These are phyloP conservation scores for Acanthurus lineatus DNA, from an alignment of 2,797 vertebrate species.

Conservation along the genomic window DNA sequence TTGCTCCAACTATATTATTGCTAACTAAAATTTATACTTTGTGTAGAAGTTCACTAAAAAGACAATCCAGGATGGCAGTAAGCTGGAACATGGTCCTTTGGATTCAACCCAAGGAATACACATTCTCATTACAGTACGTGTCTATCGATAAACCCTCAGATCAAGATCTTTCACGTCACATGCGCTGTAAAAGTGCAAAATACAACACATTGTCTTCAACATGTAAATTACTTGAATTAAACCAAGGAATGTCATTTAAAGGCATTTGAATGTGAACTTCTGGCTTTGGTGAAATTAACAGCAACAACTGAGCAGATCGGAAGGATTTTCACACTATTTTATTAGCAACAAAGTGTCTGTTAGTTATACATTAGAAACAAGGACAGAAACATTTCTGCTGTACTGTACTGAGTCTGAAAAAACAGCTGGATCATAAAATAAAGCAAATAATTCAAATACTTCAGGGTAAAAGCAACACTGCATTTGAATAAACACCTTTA, in stretches of 20 bases:
- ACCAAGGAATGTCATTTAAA: not conserved
- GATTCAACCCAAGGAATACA: not conserved
- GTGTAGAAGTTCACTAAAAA: constrained; percentile 31
- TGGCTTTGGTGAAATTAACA: not conserved
- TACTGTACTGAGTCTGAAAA: constrained; percentile 77
- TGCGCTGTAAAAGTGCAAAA: not conserved
- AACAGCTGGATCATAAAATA: constrained; percentile 76
- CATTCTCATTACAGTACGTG: not conserved
- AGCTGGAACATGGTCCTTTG: constrained; percentile 1
- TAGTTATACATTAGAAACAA: constrained; percentile 85
- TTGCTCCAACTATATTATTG: not conserved
- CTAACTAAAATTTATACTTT: constrained; percentile 23
- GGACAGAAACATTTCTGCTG: constrained; percentile 83
- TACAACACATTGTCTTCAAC: not conserved
- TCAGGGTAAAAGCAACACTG: constrained; percentile 79
- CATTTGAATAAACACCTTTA: constrained; percentile 79
- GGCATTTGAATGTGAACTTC: not conserved
- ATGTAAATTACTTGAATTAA: not conserved
- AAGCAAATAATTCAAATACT: constrained; percentile 77
- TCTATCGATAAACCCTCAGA: constrained; percentile 1
- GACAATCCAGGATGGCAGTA: constrained; percentile 49
- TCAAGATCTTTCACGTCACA: not conserved
- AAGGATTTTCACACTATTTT: constrained; percentile 83
- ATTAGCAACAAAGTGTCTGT: constrained; percentile 87
- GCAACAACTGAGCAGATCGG: not conserved